Evolutionary conservation across 2,888 invertebrate species (phyloP), one percentile per base, ranked within the genome.

Genomic region (Euphydryas editha): DNA sequence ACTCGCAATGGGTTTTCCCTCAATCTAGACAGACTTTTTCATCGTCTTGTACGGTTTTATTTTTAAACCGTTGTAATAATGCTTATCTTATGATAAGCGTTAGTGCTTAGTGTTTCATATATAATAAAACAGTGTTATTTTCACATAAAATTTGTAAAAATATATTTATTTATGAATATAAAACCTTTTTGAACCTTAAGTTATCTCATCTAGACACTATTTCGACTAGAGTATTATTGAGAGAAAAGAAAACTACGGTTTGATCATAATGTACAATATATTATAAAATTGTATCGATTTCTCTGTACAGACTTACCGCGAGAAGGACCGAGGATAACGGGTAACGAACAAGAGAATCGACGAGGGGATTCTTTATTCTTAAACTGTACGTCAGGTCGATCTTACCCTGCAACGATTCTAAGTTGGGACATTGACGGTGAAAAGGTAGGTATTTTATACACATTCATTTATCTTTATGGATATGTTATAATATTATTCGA

Each of bases 401-500:
- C 96, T 68, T 95, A 95, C 84, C 96, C 96, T 37, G 95, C 96
- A 20, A 95, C 96, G 21, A 92, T 94, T 71, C 93, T 96, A 30
- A 95, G 95, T 81, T 96, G 96, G 96, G 96, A 95, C 86, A 95
- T 96, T 80, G 96, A 96, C 81, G 96, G 96, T 76, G 94, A 95
- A 85, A 94, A 95, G 94, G 96, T 96, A 89, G 83, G 84, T 51
- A 42, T 37, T 47, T 42, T 37, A 36, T 42, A 39, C 15, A 10
- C 39, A 39, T 13, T 39, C 15, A 39, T 3, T 44, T 15, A 2
- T 17, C 11, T 17, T 24, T 51, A 17, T 10, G 13, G 36, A 20
- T 20, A 6, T 39, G 7, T 57, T 2, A 15, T 36, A 24, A n/a
- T 36, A 30, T 54, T n/a, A 2, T 30, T 30, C 30, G 30, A 3